Evolutionary conservation across 2,888 invertebrate genomes (phyloP).

Genomic region (Dexiosoma caninum): DNA sequence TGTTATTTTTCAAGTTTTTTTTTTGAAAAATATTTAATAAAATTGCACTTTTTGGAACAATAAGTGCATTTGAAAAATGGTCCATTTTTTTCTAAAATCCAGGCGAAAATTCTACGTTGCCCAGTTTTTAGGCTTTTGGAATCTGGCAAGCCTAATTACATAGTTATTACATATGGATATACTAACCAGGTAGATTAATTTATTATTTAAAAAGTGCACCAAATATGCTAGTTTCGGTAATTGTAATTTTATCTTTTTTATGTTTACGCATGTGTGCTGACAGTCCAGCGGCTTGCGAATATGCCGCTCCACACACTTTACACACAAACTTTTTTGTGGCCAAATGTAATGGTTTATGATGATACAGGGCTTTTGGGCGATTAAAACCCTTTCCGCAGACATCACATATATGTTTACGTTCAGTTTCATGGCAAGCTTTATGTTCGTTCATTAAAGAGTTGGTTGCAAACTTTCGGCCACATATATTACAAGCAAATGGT

Average conservation of each 20-base stretch:
- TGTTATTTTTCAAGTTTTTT: no score
- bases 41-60: no score
- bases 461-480: slow-evolving; percentile 62
- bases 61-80: no score
- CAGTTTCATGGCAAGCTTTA: slow-evolving; percentile 64
- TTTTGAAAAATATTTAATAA: no score
- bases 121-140: no score
- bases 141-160: no score
- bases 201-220: no score
- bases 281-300: slow-evolving; percentile 70
- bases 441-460: slow-evolving; percentile 62
- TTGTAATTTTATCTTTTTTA: slow-evolving; percentile 28
- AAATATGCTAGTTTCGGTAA: neutral
- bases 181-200: no score
- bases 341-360: slow-evolving; percentile 70
- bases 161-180: no score
- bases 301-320: slow-evolving; percentile 67
- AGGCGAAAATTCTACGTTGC: no score
- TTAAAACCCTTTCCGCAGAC: slow-evolving; percentile 69
- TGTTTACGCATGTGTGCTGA: slow-evolving; percentile 68
- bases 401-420: slow-evolving; percentile 66
- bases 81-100: no score
- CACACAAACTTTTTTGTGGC: slow-evolving; percentile 70
- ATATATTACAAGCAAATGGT: slow-evolving; percentile 67
- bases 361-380: slow-evolving; percentile 68